These are phyloP conservation scores for Albula goreensis DNA, from an alignment of 2,113 vertebrate genomes.

Conservation along the genomic window DNA sequence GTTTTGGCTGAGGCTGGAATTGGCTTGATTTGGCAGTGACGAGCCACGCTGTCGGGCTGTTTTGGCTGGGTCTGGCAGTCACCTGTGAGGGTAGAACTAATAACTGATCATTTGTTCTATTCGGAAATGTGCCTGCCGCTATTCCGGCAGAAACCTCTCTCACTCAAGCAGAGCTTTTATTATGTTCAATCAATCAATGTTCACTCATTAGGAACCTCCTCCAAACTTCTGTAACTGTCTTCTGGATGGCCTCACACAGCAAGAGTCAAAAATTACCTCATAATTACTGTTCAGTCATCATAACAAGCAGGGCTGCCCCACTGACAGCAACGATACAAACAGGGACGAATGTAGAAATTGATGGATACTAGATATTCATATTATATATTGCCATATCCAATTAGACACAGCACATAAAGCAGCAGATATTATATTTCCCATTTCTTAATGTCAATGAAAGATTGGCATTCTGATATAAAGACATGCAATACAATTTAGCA, in stretches of 20 bases:
- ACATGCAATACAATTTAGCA: constrained; percentile 66
- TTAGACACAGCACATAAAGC: constrained; percentile 77
- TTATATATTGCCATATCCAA: constrained; percentile 76
- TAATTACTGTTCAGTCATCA: constrained; percentile 78
- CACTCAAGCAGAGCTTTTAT: constrained; percentile 61
- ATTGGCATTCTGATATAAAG: constrained; percentile 62
- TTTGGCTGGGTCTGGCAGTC: constrained; percentile 50
- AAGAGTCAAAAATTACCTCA: constrained; percentile 73
- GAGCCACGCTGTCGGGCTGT: constrained; percentile 60
- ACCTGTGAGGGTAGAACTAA: constrained; percentile 56
- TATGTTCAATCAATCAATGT: constrained; percentile 72
- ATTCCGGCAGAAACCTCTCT: constrained; percentile 21
- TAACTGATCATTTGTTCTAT: constrained; percentile 53
- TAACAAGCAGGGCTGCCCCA: constrained; percentile 72
- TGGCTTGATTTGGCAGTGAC: constrained; percentile 55
- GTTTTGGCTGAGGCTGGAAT: constrained; percentile 66
- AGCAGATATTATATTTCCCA: constrained; percentile 65
- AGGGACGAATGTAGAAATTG: constrained; percentile 64
- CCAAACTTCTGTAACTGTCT: constrained; percentile 59
- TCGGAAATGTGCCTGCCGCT: constrained; percentile 41
- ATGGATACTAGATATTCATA: constrained; percentile 69
- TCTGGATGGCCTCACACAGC: constrained; percentile 71
- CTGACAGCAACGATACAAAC: constrained; percentile 64
- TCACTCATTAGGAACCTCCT: constrained; percentile 71
- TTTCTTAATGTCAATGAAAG: constrained; percentile 55